Evolutionary conservation across 2,888 invertebrate species (phyloP).

Genomic region (Andricus quercusramuli): DNA sequence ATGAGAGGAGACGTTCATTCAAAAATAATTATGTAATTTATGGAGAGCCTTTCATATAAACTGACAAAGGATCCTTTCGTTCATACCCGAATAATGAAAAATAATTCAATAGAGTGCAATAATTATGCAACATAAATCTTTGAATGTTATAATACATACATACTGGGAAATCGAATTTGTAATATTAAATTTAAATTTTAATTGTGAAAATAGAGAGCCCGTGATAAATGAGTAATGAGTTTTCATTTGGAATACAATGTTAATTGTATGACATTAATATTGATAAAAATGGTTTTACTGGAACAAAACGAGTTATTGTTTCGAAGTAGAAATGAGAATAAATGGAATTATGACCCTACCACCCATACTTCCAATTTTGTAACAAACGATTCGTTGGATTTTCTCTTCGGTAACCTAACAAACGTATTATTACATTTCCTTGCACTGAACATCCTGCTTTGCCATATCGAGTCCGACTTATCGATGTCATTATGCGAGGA

Average conservation of each 20-base stretch:
- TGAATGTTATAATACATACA: background rate
- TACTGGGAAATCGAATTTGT: background rate
- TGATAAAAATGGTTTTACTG: background rate
- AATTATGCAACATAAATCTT: background rate
- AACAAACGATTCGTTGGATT: conserved; percentile 15
- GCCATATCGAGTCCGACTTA: conserved; percentile 35
- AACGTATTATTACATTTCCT: conserved; percentile 36
- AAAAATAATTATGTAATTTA: background rate
- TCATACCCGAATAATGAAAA: background rate
- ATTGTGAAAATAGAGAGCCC: background rate
- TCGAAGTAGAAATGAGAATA: background rate
- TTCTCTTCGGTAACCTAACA: conserved; percentile 8
- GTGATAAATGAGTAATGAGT: background rate
- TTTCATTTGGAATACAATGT: background rate
- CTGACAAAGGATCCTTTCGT: background rate
- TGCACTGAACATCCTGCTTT: conserved; percentile 30
- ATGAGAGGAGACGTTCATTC: background rate
- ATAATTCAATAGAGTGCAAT: background rate
- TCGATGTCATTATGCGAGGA: conserved; percentile 35
- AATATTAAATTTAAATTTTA: background rate
- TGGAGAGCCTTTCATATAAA: background rate
- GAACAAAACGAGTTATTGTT: conserved; percentile 1
- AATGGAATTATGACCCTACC: background rate
- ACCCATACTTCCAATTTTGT: background rate
- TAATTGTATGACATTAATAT: background rate